A percentile compares a stretch with the other conserved stretches of the same genome.
Evolutionary conservation across 1,140 invertebrate genomes (phyloP).

Genomic region (Temnothorax curvispinosus): DNA sequence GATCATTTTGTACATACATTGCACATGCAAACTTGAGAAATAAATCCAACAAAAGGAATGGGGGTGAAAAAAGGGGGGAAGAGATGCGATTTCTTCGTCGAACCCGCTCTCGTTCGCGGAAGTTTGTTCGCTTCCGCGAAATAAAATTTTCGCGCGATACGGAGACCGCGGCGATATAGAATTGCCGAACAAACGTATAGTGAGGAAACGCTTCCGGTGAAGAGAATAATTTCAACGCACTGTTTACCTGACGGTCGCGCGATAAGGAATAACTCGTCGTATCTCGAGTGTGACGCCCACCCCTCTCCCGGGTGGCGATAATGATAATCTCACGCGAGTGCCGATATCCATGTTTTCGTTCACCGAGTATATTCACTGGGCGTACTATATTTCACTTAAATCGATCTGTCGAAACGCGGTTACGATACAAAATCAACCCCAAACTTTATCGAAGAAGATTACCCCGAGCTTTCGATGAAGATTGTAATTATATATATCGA

Average conservation of each 20-base stretch:
- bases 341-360: slow-evolving; percentile 23
- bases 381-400: background rate
- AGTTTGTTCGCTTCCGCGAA: background rate
- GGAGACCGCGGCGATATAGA: too few species aligned
- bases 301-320: background rate
- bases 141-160: slow-evolving; percentile 1
- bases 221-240: slow-evolving; percentile 30
- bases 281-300: slow-evolving; percentile 56
- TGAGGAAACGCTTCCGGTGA: slow-evolving; percentile 49
- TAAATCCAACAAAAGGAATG: background rate
- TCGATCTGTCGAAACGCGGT: background rate
- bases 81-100: background rate
- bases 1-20: background rate
- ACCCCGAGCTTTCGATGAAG: too few species aligned
- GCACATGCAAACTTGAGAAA: background rate
- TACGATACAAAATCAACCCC: background rate
- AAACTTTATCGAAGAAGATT: background rate
- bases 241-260: slow-evolving; percentile 39
- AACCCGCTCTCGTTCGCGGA: background rate
- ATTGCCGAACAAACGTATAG: slow-evolving; percentile 4
- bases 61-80: background rate
- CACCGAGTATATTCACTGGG: background rate
- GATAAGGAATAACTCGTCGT: slow-evolving; percentile 59
- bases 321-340: slow-evolving; percentile 60
- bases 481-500: too few species aligned